Base-by-base conservation (phyloP, 2,888 invertebrate genomes). In the Stomorhina lunata region DNA sequence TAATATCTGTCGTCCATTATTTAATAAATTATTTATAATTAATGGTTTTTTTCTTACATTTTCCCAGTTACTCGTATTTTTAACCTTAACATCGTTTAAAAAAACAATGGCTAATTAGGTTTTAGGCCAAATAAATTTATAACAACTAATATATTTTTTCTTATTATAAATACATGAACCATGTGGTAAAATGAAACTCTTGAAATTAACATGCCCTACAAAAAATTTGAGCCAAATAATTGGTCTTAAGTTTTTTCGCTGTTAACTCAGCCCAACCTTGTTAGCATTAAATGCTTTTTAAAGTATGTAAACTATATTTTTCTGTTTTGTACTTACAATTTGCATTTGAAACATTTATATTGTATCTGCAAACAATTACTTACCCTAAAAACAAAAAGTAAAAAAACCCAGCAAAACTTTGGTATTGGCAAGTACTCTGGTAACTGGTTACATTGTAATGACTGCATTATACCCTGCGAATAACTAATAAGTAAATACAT, bases 241-340 rank as follows among this genome's bases (percentile, higher is more conserved):
- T n/a, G n/a, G 71, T 34, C 59, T 48, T 71, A 48, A 59, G n/a
- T 45, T 50, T 27, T 22, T 27, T n/a, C n/a, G n/a, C n/a, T 45
- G 32, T 17, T 57, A 10, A 25, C 9, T 57, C 57, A 15, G 57
- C 69, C 57, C 69, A 71, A 57, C 69, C 69, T 57, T 45, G 57
- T 45, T 71, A 57, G 20, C 43, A 27, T 20, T 17, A 20, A 27
- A 29, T 17, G 0, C 7, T 20, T 32, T 17, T 15, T 43, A 17
- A n/a, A 45, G 10, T 59, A 3, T 43, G 17, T 7, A 17, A 17
- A 59, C 12, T 27, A 6, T 37, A n/a, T 12, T 20, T 59, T 20
- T 22, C 22, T 63, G 25, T 7, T 29, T 29, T 6, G 10, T 45
- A 57, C 22, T 71, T 43, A 71, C 59, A 48, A 17, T 48, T 71